Evolutionary conservation across 2,888 invertebrate species (phyloP).

Genomic region (Mellilla xanthometata): DNA sequence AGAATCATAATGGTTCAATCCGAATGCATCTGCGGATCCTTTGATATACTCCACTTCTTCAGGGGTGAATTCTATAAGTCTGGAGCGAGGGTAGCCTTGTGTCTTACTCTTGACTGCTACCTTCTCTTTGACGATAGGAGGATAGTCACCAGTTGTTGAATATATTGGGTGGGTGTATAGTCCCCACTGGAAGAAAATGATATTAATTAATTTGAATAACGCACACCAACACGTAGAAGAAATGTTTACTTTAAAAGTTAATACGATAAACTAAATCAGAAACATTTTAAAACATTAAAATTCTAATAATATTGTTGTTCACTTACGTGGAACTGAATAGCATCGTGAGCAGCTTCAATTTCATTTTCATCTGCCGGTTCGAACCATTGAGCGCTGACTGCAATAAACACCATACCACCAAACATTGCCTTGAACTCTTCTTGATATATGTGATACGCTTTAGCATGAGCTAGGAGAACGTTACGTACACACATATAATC

Average conservation of each 20-base stretch:
- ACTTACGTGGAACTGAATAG: slow-evolving; percentile 69
- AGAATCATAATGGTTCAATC: slow-evolving; percentile 85
- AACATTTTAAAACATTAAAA: not conserved
- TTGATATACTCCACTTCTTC: slow-evolving; percentile 54
- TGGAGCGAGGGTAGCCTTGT: slow-evolving; percentile 64
- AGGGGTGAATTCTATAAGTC: slow-evolving; percentile 63
- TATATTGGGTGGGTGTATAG: slow-evolving; percentile 84
- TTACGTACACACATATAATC: slow-evolving; percentile 73
- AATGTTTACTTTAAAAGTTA: too few relatives aligned
- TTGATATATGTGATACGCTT: slow-evolving; percentile 61
- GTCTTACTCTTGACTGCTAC: slow-evolving; percentile 74
- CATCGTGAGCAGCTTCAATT: slow-evolving; percentile 70
- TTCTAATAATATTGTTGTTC: not conserved
- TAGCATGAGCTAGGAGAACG: slow-evolving; percentile 78
- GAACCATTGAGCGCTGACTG: slow-evolving; percentile 79
- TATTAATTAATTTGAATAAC: too few relatives aligned
- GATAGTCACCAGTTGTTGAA: slow-evolving; percentile 79
- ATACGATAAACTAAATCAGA: too few relatives aligned
- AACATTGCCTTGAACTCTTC: slow-evolving; percentile 52
- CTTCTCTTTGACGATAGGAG: slow-evolving; percentile 78
- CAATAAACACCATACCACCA: slow-evolving; percentile 62
- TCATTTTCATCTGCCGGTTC: slow-evolving; percentile 58
- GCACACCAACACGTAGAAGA: too few relatives aligned
- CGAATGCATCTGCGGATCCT: slow-evolving; percentile 51
- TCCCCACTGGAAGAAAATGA: slow-evolving; percentile 61